Evolutionary conservation across 2,888 invertebrate genomes (phyloP).

Genomic region (Tinea trinotella): DNA sequence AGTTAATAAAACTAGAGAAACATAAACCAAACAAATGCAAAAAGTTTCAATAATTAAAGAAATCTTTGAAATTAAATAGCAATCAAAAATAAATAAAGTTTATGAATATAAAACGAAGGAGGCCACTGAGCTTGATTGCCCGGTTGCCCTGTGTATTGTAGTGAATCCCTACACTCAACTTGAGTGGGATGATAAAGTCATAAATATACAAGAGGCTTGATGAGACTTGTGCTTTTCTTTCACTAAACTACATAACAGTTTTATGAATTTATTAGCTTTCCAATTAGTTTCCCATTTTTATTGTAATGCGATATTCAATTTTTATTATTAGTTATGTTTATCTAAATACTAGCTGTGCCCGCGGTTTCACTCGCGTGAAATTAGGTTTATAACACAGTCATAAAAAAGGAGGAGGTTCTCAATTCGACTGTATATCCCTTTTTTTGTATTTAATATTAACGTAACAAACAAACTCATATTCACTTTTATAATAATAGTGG

Average conservation of each 20-base stretch:
- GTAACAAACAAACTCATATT: too few species aligned
- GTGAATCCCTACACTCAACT: constrained; percentile 44
- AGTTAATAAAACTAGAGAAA: too few species aligned
- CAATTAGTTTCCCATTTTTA: not conserved
- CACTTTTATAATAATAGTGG: too few species aligned
- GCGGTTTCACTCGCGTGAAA: too few species aligned
- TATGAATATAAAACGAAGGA: constrained; percentile 11
- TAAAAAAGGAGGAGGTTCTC: too few species aligned
- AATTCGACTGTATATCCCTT: too few species aligned
- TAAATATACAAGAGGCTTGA: constrained; percentile 48
- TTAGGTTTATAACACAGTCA: too few species aligned
- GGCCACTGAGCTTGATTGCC: constrained; percentile 17
- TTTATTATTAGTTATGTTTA: too few species aligned
- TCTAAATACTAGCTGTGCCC: too few species aligned
- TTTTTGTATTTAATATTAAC: too few species aligned
- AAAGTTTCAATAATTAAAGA: not conserved
- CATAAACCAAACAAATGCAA: too few species aligned
- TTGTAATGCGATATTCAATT: not conserved
- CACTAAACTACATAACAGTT: not conserved
- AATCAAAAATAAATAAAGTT: constrained; percentile 18
- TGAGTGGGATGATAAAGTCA: constrained; percentile 60
- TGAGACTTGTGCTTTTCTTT: constrained; percentile 13
- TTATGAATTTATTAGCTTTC: not conserved
- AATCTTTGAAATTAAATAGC: not conserved
- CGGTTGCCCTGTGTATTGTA: constrained; percentile 9